Evolutionary conservation across 2,113 vertebrate species (phyloP).

Genomic region (Callocephalon fimbriatum): DNA sequence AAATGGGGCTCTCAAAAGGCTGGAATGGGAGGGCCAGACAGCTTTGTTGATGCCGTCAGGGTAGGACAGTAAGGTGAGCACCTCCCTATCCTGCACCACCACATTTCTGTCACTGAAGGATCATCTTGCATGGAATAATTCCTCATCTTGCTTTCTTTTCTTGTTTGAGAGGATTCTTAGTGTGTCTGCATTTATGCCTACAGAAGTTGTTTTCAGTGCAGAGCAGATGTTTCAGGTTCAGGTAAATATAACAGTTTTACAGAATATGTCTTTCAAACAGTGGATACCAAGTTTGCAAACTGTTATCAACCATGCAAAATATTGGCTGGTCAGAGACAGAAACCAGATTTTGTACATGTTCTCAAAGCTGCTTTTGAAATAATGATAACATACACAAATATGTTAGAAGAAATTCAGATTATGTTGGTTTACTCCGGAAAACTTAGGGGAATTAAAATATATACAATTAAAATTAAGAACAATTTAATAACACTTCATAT

Average conservation of each 20-base stretch:
- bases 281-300: not conserved
- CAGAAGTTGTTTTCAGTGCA: not conserved
- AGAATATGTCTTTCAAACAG: not conserved
- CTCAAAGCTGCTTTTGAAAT: not conserved
- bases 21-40: not conserved
- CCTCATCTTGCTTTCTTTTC: not conserved
- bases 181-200: not conserved
- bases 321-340: not conserved
- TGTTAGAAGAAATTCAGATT: not conserved
- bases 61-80: not conserved
- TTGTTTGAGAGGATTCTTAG: not conserved
- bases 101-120: not conserved
- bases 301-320: not conserved
- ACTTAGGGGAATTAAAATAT: not conserved
- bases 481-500: not conserved
- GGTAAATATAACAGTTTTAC: not conserved
- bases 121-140: not conserved
- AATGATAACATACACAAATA: not conserved
- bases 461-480: not conserved
- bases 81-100: not conserved
- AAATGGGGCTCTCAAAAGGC: not conserved
- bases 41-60: not conserved
- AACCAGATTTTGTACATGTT: not conserved
- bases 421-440: rapidly evolving
- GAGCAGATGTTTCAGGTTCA: not conserved